Percentiles rank a stretch among this genome's conserved stretches.
phyloP scores from a whole-genome alignment of 92 coral and sea anemone genomes.

The Siderastrea radians region DNA sequence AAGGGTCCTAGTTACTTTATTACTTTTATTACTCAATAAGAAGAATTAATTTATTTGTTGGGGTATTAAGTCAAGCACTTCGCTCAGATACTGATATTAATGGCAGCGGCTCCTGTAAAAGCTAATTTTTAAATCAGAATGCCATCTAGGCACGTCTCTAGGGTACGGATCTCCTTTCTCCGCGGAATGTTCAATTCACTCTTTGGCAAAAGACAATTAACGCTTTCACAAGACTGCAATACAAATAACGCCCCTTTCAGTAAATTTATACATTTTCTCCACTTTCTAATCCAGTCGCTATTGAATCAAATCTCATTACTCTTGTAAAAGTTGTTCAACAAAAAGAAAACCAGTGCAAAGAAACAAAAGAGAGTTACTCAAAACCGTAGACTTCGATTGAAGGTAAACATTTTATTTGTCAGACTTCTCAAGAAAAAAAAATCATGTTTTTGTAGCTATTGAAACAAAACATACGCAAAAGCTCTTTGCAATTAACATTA shows the following conservation, averaged over 20 bases:
- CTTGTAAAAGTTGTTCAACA: background rate
- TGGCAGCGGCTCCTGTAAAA: too few relatives aligned
- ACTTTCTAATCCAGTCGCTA: background rate
- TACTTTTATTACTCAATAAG: too few relatives aligned
- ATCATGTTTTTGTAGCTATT: background rate
- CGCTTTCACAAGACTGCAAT: constrained; percentile 2
- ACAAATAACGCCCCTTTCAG: background rate
- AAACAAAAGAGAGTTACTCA: background rate
- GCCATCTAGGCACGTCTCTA: background rate
- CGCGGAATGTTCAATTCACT: constrained; percentile 22
- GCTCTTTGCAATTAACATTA: too few relatives aligned
- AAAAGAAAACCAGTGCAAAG: background rate
- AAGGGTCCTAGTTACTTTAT: too few relatives aligned
- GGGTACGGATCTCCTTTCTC: constrained; percentile 2
- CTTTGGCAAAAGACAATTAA: background rate
- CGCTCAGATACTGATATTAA: too few relatives aligned
- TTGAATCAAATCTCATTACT: background rate
- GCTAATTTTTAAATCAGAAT: too few relatives aligned
- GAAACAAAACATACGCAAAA: background rate
- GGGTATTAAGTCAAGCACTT: too few relatives aligned
- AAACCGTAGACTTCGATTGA: background rate
- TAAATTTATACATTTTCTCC: background rate
- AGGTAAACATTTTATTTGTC: constrained; percentile 8
- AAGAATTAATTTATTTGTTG: too few relatives aligned
- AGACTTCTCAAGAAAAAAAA: background rate